phyloP scores from a whole-genome alignment of 1,140 invertebrate species.

The Brachionus asplanchnoidis region DNA sequence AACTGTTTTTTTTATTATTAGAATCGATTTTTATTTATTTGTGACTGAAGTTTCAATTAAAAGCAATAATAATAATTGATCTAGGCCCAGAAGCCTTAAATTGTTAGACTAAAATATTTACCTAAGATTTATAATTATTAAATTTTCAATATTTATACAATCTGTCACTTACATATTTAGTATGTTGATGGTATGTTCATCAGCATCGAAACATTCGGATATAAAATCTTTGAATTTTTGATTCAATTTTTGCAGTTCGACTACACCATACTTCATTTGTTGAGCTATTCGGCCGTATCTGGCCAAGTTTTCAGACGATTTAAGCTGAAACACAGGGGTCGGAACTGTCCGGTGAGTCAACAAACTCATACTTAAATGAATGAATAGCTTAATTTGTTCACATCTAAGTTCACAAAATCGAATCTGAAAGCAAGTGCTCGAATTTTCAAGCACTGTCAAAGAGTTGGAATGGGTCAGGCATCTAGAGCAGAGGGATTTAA shows the following conservation, averaged over 20 bases:
- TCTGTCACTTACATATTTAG: constrained; percentile 30
- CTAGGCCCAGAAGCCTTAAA: not conserved
- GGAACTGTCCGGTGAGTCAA: not conserved
- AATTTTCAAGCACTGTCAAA: not conserved
- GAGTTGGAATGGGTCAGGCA: not conserved
- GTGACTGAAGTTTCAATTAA: constrained; percentile 1
- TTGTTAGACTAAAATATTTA: not conserved
- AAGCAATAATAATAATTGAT: not conserved
- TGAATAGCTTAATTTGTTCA: constrained; percentile 40
- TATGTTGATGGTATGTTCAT: constrained; percentile 35
- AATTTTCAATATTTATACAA: not conserved
- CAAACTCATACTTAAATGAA: constrained; percentile 7
- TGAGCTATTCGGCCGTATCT: constrained; percentile 24
- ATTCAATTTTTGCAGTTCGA: constrained; percentile 32
- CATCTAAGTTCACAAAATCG: constrained; percentile 20
- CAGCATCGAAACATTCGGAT: constrained; percentile 26
- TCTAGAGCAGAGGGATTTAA: constrained; percentile 24
- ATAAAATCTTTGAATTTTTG: constrained; percentile 39
- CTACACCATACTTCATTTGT: constrained; percentile 8
- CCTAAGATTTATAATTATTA: not conserved
- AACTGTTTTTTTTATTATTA: not conserved
- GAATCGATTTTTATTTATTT: not conserved
- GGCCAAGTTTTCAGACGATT: constrained; percentile 21
- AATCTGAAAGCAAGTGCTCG: not conserved
- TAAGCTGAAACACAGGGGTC: constrained; percentile 12